Conservation (phyloP, 2,888 invertebrate genomes). For the Ectemnius cavifrons region DNA sequence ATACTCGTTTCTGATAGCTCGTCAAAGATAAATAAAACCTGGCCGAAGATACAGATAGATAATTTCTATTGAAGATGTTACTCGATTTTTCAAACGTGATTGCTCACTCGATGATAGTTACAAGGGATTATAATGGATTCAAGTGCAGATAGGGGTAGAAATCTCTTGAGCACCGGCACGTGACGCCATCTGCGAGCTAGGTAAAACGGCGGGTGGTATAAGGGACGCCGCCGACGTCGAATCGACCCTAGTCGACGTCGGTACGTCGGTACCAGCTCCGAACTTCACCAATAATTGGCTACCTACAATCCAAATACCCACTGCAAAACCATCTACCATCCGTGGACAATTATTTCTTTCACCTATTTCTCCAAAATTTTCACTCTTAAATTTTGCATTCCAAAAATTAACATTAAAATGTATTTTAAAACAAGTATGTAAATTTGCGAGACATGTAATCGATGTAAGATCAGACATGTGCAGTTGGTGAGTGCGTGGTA, state of each 20-base stretch:
- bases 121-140: not conserved
- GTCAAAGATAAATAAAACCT: no score
- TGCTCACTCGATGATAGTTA: not conserved
- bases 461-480: no score
- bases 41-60: no score
- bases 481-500: no score
- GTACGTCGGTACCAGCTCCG: conserved; percentile 6
- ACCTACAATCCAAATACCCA: not conserved
- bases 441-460: not conserved
- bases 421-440: not conserved
- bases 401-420: not conserved
- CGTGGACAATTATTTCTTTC: not conserved
- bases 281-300: conserved; percentile 26
- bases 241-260: conserved; percentile 19
- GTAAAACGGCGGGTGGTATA: conserved; percentile 19
- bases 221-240: conserved; percentile 12
- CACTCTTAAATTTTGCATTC: not conserved
- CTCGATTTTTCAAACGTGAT: not conserved
- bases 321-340: not conserved
- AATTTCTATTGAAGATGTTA: no score
- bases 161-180: conserved; percentile 18
- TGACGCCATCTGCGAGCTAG: conserved; percentile 48
- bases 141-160: not conserved
- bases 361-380: not conserved
- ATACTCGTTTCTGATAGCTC: no score